Percentiles rank a stretch among this genome's conserved stretches.
phyloP scores from a whole-genome alignment of 2,888 invertebrate species.

The Noctua janthe region DNA sequence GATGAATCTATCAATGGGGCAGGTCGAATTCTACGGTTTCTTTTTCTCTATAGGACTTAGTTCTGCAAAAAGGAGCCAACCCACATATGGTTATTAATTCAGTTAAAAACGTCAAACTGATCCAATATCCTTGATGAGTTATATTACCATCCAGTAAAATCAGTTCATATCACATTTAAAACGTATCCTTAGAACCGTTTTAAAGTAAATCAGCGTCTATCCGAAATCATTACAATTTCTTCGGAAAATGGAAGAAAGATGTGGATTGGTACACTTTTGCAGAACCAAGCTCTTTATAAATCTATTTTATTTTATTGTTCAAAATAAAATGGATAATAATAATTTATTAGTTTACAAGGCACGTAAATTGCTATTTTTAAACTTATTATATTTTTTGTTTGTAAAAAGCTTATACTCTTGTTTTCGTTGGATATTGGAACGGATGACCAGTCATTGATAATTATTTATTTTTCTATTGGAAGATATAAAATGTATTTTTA shows the following conservation, averaged over 20 bases:
- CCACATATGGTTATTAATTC: background rate
- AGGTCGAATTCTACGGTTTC: conserved; percentile 22
- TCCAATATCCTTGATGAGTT: background rate
- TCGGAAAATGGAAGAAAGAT: background rate
- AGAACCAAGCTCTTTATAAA: conserved; percentile 1
- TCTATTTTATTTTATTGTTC: conserved; percentile 28
- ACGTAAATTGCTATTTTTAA: conserved; percentile 65
- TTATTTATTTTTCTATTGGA: conserved; percentile 11
- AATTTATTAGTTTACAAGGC: conserved; percentile 66
- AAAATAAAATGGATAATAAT: conserved; percentile 47
- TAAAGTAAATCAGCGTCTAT: background rate
- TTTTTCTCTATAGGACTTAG: background rate
- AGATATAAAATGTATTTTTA: background rate
- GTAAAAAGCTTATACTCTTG: conserved; percentile 54
- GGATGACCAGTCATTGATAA: conserved; percentile 23
- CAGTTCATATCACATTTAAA: background rate
- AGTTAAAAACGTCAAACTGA: background rate
- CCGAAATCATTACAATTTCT: background rate
- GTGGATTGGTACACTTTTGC: background rate
- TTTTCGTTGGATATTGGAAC: conserved; percentile 41
- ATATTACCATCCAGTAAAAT: background rate
- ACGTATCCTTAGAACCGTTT: background rate
- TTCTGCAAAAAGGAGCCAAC: background rate
- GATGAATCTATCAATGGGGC: conserved; percentile 57
- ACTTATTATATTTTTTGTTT: conserved; percentile 58